Evolutionary conservation across 2,888 invertebrate species (phyloP).

Genomic region (Marronus borbonicus): DNA sequence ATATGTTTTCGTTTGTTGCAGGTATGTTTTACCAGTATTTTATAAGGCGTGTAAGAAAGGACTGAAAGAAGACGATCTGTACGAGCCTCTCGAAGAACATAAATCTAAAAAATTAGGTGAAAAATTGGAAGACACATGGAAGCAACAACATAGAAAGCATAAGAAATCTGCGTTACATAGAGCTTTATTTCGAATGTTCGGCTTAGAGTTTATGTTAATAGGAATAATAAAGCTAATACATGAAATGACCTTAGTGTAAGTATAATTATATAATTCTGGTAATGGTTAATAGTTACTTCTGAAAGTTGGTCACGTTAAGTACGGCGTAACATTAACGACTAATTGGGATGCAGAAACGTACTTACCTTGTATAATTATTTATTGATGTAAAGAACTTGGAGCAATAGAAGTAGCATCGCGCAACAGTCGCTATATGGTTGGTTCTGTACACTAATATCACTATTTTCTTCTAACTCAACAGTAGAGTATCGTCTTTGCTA

Average conservation of each 20-base stretch:
- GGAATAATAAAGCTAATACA: constrained; percentile 64
- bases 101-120: constrained; percentile 79
- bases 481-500: too few species aligned
- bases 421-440: too few species aligned
- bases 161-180: constrained; percentile 64
- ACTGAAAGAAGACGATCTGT: constrained; percentile 81
- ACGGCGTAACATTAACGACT: too few species aligned
- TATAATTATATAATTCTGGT: constrained; percentile 44
- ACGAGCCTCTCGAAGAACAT: constrained; percentile 78
- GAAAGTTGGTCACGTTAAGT: too few species aligned
- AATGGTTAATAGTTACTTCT: too few species aligned
- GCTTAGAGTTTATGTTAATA: constrained; percentile 60
- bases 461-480: too few species aligned
- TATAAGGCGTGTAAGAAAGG: constrained; percentile 80
- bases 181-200: constrained; percentile 63
- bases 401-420: too few species aligned
- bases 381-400: too few species aligned
- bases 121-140: constrained; percentile 74
- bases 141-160: constrained; percentile 64
- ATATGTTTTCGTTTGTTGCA: constrained; percentile 64
- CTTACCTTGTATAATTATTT: too few species aligned
- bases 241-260: constrained; percentile 67
- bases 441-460: too few species aligned
- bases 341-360: too few species aligned
- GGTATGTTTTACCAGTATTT: constrained; percentile 85